A percentile compares a stretch with the other conserved stretches of the same genome.
phyloP scores from a whole-genome alignment of 2,888 invertebrate genomes.

The Torymus tubicola region DNA sequence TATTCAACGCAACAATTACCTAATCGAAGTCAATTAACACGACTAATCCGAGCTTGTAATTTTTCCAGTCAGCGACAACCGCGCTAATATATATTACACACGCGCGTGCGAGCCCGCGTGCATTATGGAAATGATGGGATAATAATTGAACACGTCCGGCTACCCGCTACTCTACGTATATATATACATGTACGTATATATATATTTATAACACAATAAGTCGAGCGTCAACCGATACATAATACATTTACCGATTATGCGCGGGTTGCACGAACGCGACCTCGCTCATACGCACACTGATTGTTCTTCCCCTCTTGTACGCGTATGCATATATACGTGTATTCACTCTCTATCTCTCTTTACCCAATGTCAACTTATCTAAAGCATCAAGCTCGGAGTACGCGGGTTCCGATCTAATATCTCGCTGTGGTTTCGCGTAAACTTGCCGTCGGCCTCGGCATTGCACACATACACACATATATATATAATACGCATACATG shows the following conservation, averaged over 20 bases:
- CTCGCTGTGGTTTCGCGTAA: no score
- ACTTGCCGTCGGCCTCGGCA: no score
- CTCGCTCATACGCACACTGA: background rate
- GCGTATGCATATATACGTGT: background rate
- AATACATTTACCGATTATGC: constrained; percentile 41
- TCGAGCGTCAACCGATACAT: constrained; percentile 11
- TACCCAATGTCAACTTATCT: background rate
- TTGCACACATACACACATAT: no score
- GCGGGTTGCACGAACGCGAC: background rate
- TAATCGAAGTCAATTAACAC: no score
- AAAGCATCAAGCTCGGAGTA: background rate
- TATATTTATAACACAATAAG: background rate
- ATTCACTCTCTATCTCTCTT: background rate
- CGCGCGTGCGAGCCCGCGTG: background rate
- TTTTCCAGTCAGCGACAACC: no score
- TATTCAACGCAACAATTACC: no score
- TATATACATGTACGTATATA: no score
- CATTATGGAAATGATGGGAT: constrained; percentile 16
- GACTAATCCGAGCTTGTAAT: no score
- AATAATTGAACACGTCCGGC: constrained; percentile 27
- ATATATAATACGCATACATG: no score
- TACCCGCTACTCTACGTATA: no score
- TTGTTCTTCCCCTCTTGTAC: no score
- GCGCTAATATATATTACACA: no score
- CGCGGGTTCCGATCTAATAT: background rate